Base-by-base conservation (phyloP, 92 coral and sea anemone species). In the Phenganax stokvisi region DNA sequence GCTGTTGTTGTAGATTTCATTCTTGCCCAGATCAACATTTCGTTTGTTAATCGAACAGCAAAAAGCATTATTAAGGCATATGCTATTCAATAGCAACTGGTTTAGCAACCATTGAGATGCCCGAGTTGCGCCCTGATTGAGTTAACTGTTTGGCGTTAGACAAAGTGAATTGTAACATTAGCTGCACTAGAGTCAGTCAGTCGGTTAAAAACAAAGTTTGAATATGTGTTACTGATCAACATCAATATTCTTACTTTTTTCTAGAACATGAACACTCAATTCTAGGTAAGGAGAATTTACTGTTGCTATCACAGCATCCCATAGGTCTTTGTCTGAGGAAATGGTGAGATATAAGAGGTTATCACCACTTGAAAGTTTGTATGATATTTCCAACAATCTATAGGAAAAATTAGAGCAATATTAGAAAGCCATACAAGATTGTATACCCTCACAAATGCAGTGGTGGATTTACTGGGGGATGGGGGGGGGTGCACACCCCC, bases 341-440 rank as follows among this genome's bases (percentile, higher is more conserved):
- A 94, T 81, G 0, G 93, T 89, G 57, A 94, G 82, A 70, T 83
- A 88, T 16, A 94, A 91, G 20, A 87, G 89, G 12, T 89, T 89
- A 31, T 92, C 84, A 73, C 80, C 87, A 11, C 96, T 89, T 13
- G 98, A 97, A 16, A 92, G 90, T 80, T 86, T 89, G 57, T 94
- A 90, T 37, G 97, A 94, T 64, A 94, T 92, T 75, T 94, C 97
- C 85, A 94, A 89, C 84, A 89, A 90, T 74, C 98, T 94, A 74
- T 16, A 59, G 37, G 20, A 66, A 30, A 68, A 73, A 10, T 51
- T 55, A 16, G 53, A 58, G 9, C 60, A 58, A 68, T 20, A n/a
- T 51, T 25, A 68, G 13, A 56, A 1, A 17, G 63, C n/a, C 8
- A 17, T 17, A 13, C 16, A 56, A 15, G 61, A 37, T 37, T 37